Conservation (phyloP, 2,888 invertebrate genomes). For the Eupelmus urozonus region DNA sequence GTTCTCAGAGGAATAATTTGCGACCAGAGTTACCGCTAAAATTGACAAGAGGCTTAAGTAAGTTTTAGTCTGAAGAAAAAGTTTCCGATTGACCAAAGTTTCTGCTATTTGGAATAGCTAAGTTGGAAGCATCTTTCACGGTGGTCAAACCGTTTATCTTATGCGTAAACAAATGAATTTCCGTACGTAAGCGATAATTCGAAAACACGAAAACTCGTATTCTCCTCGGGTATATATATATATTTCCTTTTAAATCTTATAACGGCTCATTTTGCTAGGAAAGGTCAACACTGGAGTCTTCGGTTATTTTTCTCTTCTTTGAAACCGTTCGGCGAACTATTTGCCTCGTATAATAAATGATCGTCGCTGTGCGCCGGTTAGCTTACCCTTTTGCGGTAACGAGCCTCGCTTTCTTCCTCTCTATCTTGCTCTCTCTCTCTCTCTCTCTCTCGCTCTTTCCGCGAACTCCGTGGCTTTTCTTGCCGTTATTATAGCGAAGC, state of each 20-base stretch:
- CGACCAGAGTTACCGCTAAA: background rate
- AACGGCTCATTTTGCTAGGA: background rate
- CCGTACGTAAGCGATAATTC: background rate
- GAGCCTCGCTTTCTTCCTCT: slow-evolving; percentile 41
- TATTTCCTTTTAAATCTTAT: background rate
- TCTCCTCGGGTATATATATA: background rate
- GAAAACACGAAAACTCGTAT: background rate
- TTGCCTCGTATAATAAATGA: slow-evolving; percentile 49
- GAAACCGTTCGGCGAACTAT: slow-evolving; percentile 40
- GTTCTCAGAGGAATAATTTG: background rate
- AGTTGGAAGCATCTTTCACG: background rate
- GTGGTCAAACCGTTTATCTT: background rate
- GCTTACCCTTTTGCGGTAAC: slow-evolving; percentile 49
- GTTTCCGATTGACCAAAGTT: background rate
- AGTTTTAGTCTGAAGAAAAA: background rate
- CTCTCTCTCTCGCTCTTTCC: slow-evolving; percentile 22
- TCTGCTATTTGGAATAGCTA: background rate
- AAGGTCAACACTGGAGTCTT: slow-evolving; percentile 37
- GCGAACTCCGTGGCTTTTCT: slow-evolving; percentile 51
- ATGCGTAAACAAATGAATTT: no score
- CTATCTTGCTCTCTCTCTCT: background rate
- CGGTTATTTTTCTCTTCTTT: slow-evolving; percentile 42
- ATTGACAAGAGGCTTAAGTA: background rate
- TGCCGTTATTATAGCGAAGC: slow-evolving; percentile 45
- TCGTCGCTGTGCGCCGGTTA: slow-evolving; percentile 35